Evolutionary conservation across 2,113 vertebrate species (phyloP), one percentile per base, ranked within the genome.

Genomic region (Gasterosteus aculeatus): DNA sequence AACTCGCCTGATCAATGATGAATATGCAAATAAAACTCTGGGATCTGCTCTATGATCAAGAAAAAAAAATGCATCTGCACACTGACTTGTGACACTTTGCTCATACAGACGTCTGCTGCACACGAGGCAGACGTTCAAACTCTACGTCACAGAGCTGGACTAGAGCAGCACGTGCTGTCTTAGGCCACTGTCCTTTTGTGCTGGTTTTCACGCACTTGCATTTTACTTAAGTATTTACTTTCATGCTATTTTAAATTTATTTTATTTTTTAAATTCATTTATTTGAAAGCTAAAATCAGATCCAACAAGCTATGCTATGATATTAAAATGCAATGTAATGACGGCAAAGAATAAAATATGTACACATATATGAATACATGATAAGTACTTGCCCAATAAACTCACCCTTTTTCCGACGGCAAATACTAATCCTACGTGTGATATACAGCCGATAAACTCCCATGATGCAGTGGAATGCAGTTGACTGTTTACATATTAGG

Each of bases 401-500:
- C 14, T 57, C 26, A 5, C 26, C n/a, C 8, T n/a, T 22, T 39
- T 42, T 15, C 46, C 42, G 22, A 49, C 26, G 44, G 1, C 38
- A 22, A 10, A 5, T 64, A 22, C 31, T 39, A 54, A 70, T 65
- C 38, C 16, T 39, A 75, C 41, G 68, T 56, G 60, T 72, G 58
- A 62, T 19, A 60, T 31, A 56, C 14, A 35, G 29, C 57, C 71
- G 59, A 56, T 78, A 59, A 63, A 68, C 33, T 72, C 33, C 0
- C 46, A 74, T 10, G 11, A 67, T 80, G 59, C 58, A 10, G 7
- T 16, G n/a, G 18, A 31, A 69, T 35, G 47, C 63, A 53, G 22
- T 18, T 80, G 42, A 79, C 87, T 80, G 76, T 88, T 78, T 85
- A 70, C 26, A 3, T 64, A 77, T 88, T 77, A 71, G 62, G 69